phyloP scores from a whole-genome alignment of 64 coral and sea anemone genomes.

The Montipora foliosa region DNA sequence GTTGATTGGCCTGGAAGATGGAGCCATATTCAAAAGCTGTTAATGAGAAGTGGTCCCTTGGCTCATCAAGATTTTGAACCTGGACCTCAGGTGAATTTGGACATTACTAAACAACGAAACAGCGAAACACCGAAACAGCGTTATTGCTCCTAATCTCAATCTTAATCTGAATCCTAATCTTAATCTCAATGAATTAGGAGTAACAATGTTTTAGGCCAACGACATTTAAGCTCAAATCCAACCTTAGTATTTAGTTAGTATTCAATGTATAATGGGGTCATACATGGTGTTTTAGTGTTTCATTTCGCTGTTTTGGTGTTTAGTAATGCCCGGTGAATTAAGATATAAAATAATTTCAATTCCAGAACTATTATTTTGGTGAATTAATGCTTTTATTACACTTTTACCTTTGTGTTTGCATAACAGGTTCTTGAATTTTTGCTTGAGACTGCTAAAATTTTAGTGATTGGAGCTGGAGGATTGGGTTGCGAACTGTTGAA shows the following conservation, averaged over 20 bases:
- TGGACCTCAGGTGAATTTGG: slow-evolving; percentile 80
- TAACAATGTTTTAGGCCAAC: no score
- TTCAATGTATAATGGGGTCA: no score
- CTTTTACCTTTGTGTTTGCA: background rate
- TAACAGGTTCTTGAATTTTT: slow-evolving; percentile 92
- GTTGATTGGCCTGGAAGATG: slow-evolving; percentile 87
- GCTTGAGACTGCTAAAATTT: slow-evolving; percentile 82
- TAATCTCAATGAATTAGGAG: no score
- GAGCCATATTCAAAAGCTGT: slow-evolving; percentile 89
- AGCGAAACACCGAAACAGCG: no score
- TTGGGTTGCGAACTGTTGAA: slow-evolving; percentile 99
- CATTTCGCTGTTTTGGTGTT: no score
- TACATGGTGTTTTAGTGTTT: no score
- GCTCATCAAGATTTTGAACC: slow-evolving; percentile 97
- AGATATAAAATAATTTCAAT: background rate
- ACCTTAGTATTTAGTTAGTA: no score
- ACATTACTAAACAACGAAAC: no score
- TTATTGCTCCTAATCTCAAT: no score
- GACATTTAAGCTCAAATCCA: no score
- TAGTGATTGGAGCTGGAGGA: slow-evolving; percentile 97
- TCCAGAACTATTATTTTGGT: background rate
- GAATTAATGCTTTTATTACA: background rate
- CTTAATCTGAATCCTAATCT: no score
- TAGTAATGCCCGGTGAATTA: no score
- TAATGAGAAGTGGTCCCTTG: slow-evolving; percentile 86